Conservation (phyloP, 2,888 invertebrate genomes). For the Mythimna ferrago region DNA sequence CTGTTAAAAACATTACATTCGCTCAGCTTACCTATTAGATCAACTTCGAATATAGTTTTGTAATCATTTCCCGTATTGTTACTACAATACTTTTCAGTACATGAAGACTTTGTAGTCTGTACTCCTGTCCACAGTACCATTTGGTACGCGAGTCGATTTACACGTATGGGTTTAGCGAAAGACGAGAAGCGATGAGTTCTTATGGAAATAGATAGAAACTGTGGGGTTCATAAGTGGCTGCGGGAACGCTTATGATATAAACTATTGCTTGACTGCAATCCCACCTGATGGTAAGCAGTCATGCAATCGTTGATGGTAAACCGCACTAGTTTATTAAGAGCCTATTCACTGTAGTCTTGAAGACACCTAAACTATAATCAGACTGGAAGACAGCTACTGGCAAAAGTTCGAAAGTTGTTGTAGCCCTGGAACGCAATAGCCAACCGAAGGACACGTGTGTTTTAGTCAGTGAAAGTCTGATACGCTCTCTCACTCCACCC, state of each 20-base stretch:
- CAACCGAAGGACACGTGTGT: no score
- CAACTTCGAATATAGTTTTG: slow-evolving; percentile 65
- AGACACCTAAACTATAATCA: no score
- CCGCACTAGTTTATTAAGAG: no score
- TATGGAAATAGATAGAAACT: slow-evolving; percentile 19
- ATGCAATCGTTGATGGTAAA: no score
- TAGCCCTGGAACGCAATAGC: no score
- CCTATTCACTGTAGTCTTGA: no score
- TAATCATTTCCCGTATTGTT: slow-evolving; percentile 53
- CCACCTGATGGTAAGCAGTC: no score
- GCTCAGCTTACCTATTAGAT: slow-evolving; percentile 45
- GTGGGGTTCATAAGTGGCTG: slow-evolving; percentile 1
- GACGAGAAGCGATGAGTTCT: slow-evolving; percentile 31
- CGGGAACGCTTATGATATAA: not conserved
- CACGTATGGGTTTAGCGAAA: slow-evolving; percentile 61
- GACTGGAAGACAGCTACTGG: no score
- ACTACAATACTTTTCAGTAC: slow-evolving; percentile 62
- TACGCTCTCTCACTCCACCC: no score
- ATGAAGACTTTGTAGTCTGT: slow-evolving; percentile 45
- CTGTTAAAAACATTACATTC: slow-evolving; percentile 61
- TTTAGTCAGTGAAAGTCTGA: no score
- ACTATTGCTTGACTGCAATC: no score
- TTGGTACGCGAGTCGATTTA: slow-evolving; percentile 61
- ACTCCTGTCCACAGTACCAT: slow-evolving; percentile 55
- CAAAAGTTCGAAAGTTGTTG: no score